Evolutionary conservation across 2,888 invertebrate species (phyloP).

Genomic region (Augochlorella aurata): DNA sequence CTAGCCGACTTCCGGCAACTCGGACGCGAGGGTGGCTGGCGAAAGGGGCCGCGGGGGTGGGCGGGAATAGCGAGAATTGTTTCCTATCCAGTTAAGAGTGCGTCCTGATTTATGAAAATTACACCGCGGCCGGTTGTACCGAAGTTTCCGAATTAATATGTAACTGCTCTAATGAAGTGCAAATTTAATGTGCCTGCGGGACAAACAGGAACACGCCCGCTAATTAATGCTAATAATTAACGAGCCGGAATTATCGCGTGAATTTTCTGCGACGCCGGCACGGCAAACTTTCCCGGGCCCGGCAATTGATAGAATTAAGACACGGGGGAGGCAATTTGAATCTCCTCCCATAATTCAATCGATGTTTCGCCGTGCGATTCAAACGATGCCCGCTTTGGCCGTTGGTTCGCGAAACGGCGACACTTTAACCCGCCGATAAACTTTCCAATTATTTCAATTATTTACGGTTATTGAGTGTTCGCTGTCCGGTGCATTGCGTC

Average conservation of each 20-base stretch:
- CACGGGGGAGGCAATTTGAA: neutral
- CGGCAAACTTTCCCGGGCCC: slow-evolving; percentile 19
- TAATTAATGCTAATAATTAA: slow-evolving; percentile 58
- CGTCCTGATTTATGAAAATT: slow-evolving; percentile 59
- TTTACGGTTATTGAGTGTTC: no score
- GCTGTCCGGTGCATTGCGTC: no score
- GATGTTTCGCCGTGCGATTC: neutral
- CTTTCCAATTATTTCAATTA: no score
- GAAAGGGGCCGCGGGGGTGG: rapidly evolving
- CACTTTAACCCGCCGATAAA: neutral
- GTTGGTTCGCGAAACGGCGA: neutral
- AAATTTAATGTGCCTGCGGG: slow-evolving; percentile 56
- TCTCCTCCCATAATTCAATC: neutral
- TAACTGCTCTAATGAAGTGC: slow-evolving; percentile 56
- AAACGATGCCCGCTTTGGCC: no score
- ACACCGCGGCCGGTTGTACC: slow-evolving; percentile 30
- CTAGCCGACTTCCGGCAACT: slow-evolving; percentile 19
- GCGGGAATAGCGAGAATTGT: slow-evolving; percentile 43
- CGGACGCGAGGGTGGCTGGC: neutral
- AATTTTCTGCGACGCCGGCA: slow-evolving; percentile 13
- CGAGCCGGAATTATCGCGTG: slow-evolving; percentile 36
- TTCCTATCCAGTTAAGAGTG: slow-evolving; percentile 55
- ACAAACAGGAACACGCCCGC: slow-evolving; percentile 44
- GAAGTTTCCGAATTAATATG: slow-evolving; percentile 57
- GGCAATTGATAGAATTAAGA: slow-evolving; percentile 4